Percentiles rank a stretch among this genome's conserved stretches.
Evolutionary conservation across 2,797 vertebrate species (phyloP).

Genomic region (Tauraco hartlaubi): DNA sequence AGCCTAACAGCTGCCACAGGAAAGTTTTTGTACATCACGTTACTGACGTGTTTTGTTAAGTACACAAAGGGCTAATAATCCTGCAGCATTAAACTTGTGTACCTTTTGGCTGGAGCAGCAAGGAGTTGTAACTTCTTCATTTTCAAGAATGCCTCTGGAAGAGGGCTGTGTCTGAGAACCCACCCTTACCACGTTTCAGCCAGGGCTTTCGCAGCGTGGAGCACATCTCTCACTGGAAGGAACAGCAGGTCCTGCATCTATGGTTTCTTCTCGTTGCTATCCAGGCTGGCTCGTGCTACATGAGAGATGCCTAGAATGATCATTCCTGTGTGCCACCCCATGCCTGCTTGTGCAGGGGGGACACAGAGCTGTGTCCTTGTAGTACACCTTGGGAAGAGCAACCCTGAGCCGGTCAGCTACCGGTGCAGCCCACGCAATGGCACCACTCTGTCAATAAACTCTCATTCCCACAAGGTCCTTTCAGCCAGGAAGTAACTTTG

Average conservation of each 20-base stretch:
- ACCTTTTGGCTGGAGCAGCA: neutral
- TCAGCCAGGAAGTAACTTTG: neutral
- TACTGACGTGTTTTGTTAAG: neutral
- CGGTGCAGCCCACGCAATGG: neutral
- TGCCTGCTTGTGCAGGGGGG: fast-evolving
- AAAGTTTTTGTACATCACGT: neutral
- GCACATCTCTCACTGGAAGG: neutral
- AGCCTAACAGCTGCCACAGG: neutral
- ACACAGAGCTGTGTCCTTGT: neutral
- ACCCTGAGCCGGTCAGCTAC: neutral
- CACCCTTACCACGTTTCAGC: neutral
- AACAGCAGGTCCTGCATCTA: neutral
- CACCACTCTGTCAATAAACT: neutral
- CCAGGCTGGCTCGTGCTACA: neutral
- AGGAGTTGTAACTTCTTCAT: neutral
- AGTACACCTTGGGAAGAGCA: neutral
- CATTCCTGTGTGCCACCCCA: neutral
- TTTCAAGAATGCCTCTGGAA: neutral
- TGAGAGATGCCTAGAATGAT: neutral
- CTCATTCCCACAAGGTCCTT: neutral
- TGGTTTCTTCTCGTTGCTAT: neutral
- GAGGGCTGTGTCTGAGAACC: neutral
- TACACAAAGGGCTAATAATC: neutral
- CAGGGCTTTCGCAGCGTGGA: neutral
- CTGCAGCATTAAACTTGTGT: neutral